Evolutionary conservation across 2,797 vertebrate species (phyloP), one percentile per base, ranked within the genome.

Genomic region (Gorsachius magnificus): DNA sequence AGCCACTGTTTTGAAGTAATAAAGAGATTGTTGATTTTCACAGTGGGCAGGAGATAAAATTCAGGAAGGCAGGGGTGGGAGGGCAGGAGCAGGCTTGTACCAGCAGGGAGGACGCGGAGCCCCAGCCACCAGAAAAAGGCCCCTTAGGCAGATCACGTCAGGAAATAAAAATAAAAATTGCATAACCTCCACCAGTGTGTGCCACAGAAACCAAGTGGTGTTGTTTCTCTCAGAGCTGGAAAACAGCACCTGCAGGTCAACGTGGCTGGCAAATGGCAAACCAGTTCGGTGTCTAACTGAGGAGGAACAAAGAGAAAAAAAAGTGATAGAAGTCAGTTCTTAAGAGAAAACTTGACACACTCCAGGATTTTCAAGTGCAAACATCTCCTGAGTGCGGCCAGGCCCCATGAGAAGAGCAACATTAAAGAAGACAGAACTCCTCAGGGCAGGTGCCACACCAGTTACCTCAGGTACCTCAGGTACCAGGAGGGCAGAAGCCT

Each of bases 241-340:
- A 93, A 90, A 65, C 14, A 88, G 58, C 31, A 86, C 48, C 38
- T 69, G 70, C 41, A 77, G 75, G 86, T 92, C 75, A 83, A 50
- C 72, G 61, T 22, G 87, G 41, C 51, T 65, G 74, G 66, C 58
- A 92, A 78, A 82, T 31, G n/a, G 54, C 66, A 94, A 93, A 95
- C 9, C 51, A 74, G 45, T 46, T 70, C 4, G 5, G 33, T 76
- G n/a, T 64, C 77, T 65, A 82, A 16, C 41, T 45, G 79, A 61
- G 79, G 41, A 56, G 33, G 41, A 83, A 35, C 16, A 77, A 53
- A 60, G 41, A 18, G 25, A 13, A 33, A 57, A 57, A 57, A 65
- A 95, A 57, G 17, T 13, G 5, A 50, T 26, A 63, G 45, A 90
- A 93, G 54, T 22, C 20, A 51, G n/a, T 78, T 63, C n/a, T 78